Evolutionary conservation across 2,888 invertebrate species (phyloP).

Genomic region (Eumerus sabulonum): DNA sequence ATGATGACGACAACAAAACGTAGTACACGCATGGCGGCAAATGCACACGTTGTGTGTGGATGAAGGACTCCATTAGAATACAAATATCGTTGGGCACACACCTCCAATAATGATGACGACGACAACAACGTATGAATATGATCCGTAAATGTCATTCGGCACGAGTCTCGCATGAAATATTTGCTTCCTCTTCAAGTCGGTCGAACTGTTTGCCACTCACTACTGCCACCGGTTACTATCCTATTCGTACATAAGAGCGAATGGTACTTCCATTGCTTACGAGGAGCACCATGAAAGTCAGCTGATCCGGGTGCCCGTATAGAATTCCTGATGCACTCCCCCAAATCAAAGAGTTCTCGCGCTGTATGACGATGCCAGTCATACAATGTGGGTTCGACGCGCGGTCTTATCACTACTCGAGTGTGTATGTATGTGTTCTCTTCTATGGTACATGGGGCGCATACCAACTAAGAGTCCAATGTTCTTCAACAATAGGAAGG

Average conservation of each 20-base stretch:
- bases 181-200: constrained; percentile 58
- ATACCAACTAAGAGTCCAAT: constrained; percentile 49
- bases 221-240: constrained; percentile 10
- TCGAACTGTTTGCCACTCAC: constrained; percentile 19
- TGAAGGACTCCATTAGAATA: constrained; percentile 58
- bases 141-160: constrained; percentile 69
- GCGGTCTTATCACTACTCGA: constrained; percentile 46
- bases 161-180: constrained; percentile 66
- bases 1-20: constrained; percentile 65
- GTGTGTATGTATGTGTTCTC: constrained; percentile 25
- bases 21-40: constrained; percentile 11
- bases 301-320: constrained; percentile 68
- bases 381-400: constrained; percentile 24
- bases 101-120: constrained; percentile 21
- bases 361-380: constrained; percentile 7
- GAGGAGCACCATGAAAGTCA: constrained; percentile 48
- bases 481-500: not conserved
- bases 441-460: constrained; percentile 37
- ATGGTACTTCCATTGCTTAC: not conserved
- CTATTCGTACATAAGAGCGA: too few species aligned
- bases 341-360: constrained; percentile 58
- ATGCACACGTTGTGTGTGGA: constrained; percentile 28
- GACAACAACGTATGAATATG: constrained; percentile 69
- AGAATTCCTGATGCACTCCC: constrained; percentile 65
- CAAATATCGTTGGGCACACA: constrained; percentile 39